phyloP scores from a whole-genome alignment of 2,797 vertebrate genomes.

The Acrocephalus scirpaceus region DNA sequence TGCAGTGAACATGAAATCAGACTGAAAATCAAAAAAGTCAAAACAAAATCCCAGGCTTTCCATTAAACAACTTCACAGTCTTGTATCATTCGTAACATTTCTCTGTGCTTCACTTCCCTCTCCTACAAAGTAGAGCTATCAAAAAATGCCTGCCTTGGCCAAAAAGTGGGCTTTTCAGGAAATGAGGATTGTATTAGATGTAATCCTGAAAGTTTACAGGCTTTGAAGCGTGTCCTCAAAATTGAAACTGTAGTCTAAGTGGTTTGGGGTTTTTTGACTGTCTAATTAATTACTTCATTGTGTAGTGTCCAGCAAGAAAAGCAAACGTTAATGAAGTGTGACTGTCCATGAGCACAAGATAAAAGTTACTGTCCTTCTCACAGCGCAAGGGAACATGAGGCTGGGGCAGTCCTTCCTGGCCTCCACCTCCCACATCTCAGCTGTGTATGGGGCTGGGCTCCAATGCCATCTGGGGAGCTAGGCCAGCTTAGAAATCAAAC shows the following conservation, averaged over 20 bases:
- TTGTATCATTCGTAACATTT: neutral
- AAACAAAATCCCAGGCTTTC: neutral
- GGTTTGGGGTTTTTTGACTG: fast-evolving
- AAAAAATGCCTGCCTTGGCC: neutral
- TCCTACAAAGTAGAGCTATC: neutral
- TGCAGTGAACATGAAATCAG: neutral
- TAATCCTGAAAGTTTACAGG: neutral
- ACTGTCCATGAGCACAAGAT: neutral
- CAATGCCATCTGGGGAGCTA: fast-evolving
- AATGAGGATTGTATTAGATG: neutral
- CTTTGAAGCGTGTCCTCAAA: neutral
- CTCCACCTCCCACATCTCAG: fast-evolving
- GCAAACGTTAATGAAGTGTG: neutral
- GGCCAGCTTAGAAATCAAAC: neutral
- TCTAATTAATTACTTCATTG: neutral
- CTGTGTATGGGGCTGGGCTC: neutral
- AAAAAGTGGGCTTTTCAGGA: neutral
- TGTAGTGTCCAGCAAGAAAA: neutral
- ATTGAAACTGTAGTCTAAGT: neutral
- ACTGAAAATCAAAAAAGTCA: neutral
- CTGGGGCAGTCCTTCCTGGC: neutral
- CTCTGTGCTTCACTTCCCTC: neutral
- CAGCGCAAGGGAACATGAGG: neutral
- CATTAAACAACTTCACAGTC: neutral
- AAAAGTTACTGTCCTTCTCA: neutral